Base-by-base conservation (phyloP, 2,888 invertebrate species). In the Osedax frankpressi region DNA sequence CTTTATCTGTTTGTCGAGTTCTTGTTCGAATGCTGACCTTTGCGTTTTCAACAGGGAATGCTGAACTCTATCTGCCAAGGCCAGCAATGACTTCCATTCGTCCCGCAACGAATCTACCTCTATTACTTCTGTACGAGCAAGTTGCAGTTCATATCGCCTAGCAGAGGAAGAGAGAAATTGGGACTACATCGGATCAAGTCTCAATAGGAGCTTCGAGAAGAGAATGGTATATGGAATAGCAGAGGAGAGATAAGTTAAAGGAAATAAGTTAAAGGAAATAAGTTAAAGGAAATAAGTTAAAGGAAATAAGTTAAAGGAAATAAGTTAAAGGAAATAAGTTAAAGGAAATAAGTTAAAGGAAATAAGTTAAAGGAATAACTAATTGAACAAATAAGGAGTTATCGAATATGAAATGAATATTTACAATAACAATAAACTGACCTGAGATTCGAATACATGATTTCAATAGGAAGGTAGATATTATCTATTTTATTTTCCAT, bases 1-100 rank as follows among this genome's bases (percentile, higher is more conserved):
- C 82, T 84, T 84, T 77, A 83, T 81, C 79, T 84, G 84, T 77
- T 84, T 84, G 77, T 84, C 84, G 19, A 84, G 79, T 76, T 84
- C 84, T 76, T 84, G 84, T 76, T 84, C 83, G 78, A 84, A 83
- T 11, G 82, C 80, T 44, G 79, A 81, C 60, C 84, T 75, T 67
- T 81, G 79, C 73, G 84, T 83, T 76, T 82, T 83, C 30, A 84
- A 78, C 19, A 84, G 79, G n/a, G 79, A 77, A 27, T 81, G 78
- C 67, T 82, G 74, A 26, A 84, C 83, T 30, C 79, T 78, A 28
- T 84, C 84, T 1, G 84, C 83, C 72, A 84, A 77, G 68, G 81
- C 80, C 76, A 83, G 79, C 69, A 84, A 75, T 71, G 81, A 81
- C 71, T 79, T 77, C 84, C 84, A 84, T 71, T 80, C 80, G 30